A percentile compares a stretch with the other conserved stretches of the same genome.
These are phyloP conservation scores for Cheilosia soror DNA, from an alignment of 2,888 invertebrate species.

Conservation along the genomic window DNA sequence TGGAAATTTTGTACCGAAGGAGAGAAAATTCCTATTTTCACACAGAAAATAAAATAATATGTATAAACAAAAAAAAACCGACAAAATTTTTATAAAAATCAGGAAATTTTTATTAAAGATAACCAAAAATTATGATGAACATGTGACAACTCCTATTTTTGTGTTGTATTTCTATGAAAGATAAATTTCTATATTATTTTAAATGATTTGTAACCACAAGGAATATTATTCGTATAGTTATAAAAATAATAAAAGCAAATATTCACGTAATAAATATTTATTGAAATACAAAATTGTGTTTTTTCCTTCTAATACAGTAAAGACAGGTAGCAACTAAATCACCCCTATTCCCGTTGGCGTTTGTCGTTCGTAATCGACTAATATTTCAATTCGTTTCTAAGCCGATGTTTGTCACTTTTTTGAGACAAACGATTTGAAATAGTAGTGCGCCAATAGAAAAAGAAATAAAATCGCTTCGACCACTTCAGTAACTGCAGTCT, in stretches of 20 bases:
- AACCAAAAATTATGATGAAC: background rate
- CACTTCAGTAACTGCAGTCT: too few species aligned
- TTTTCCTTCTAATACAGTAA: background rate
- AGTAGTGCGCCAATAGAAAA: too few species aligned
- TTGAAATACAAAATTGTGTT: slow-evolving; percentile 40
- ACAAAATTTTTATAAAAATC: slow-evolving; percentile 45
- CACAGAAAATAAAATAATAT: slow-evolving; percentile 53
- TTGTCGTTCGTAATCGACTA: too few species aligned
- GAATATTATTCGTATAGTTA: slow-evolving; percentile 66
- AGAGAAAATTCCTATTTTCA: slow-evolving; percentile 71
- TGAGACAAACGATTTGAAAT: too few species aligned
- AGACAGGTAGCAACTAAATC: too few species aligned
- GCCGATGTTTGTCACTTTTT: too few species aligned
- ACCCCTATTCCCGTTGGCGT: too few species aligned
- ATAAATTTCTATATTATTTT: slow-evolving; percentile 37
- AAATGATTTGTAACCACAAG: slow-evolving; percentile 60
- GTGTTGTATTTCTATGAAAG: slow-evolving; percentile 47
- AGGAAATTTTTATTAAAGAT: slow-evolving; percentile 44
- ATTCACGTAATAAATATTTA: slow-evolving; percentile 75
- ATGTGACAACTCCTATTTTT: slow-evolving; percentile 61
- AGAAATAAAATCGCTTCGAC: too few species aligned
- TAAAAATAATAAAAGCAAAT: slow-evolving; percentile 62
- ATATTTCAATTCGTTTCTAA: too few species aligned
- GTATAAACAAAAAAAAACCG: slow-evolving; percentile 17
- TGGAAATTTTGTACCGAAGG: slow-evolving; percentile 70